These are phyloP conservation scores for Electrona antarctica DNA, from an alignment of 2,113 vertebrate species.

Conservation along the genomic window DNA sequence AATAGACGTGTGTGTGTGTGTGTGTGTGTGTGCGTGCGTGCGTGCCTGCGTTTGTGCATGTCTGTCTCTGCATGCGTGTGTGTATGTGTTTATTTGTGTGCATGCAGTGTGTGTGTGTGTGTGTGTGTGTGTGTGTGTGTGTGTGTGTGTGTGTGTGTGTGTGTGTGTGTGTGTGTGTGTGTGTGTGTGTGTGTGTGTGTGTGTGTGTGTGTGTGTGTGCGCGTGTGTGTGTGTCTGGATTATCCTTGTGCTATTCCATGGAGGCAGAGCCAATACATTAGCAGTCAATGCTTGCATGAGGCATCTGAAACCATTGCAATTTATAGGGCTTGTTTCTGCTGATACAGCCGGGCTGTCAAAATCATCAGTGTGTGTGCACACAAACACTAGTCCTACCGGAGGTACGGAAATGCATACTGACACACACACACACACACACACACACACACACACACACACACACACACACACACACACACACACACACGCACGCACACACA, in stretches of 20 bases:
- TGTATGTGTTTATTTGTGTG: not conserved
- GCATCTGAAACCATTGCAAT: conserved; percentile 67
- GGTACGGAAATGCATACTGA: conserved; percentile 57
- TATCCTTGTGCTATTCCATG: conserved; percentile 35
- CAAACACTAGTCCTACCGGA: conserved; percentile 58
- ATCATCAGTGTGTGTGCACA: conserved; percentile 68
- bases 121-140: conserved; percentile 7
- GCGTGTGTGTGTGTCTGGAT: conserved; percentile 27
- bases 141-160: conserved; percentile 18
- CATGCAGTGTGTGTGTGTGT: not conserved
- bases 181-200: no score
- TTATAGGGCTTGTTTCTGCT: conserved; percentile 74
- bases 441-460: conserved; percentile 16
- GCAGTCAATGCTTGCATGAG: conserved; percentile 66
- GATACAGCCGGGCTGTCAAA: conserved; percentile 75
- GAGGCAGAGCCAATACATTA: conserved; percentile 58
- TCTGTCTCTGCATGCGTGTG: no score
- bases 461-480: conserved; percentile 49
- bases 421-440: conserved; percentile 45
- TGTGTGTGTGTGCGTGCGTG: no score
- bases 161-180: no score
- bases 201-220: not conserved
- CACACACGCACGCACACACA: conserved; percentile 39
- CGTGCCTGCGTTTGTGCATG: no score
- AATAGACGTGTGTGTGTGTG: conserved; percentile 16